Base-by-base conservation (phyloP, 2,797 vertebrate genomes). In the Apogon talboti region DNA sequence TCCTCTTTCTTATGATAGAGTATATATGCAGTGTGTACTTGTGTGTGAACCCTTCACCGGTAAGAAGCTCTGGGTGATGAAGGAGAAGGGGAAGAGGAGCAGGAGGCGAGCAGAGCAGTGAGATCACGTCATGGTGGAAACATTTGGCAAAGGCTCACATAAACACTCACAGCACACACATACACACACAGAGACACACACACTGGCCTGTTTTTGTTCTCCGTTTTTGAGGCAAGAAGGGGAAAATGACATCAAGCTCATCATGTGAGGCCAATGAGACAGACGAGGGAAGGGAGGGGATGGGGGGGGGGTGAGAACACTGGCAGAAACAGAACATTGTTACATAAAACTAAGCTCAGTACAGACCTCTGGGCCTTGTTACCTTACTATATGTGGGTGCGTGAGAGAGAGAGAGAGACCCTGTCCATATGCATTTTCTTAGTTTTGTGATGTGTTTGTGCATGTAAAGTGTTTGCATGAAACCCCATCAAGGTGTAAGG, bases 101-200 rank as follows among this genome's bases (percentile, higher is more conserved):
- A 85, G 69, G 71, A 86, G 80, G 79, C 74, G 70, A 82, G 81
- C 70, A 75, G 78, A 76, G 89, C 78, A 79, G 68, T 28, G 57
- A 84, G 85, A 91, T 91, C 87, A 92, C 90, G 89, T 95, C 92
- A 95, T 91, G 85, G 70, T 87, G 82, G 90, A 94, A 92, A 90
- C 89, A 94, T 93, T 89, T 93, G 91, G 90, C 89, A 90, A 66
- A 8, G n/a, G 58, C 78, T 70, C 79, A 79, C 78, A 88, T 69
- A 88, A 71, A 88, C 60, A 86, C 80, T 74, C 81, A 72, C 55
- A 44, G 53, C 1, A 61, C 38, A 48, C 46, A 46, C 21, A 75
- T 24, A 46, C 38, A 63, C 61, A 50, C 65, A 68, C 53, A 63
- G 62, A 67, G 56, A 66, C 74, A 67, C 66, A 63, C 53, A 77